These are phyloP conservation scores for Apostichopus japonicus DNA, from an alignment of 35 echinoderm and acorn worm species.

Conservation along the genomic window DNA sequence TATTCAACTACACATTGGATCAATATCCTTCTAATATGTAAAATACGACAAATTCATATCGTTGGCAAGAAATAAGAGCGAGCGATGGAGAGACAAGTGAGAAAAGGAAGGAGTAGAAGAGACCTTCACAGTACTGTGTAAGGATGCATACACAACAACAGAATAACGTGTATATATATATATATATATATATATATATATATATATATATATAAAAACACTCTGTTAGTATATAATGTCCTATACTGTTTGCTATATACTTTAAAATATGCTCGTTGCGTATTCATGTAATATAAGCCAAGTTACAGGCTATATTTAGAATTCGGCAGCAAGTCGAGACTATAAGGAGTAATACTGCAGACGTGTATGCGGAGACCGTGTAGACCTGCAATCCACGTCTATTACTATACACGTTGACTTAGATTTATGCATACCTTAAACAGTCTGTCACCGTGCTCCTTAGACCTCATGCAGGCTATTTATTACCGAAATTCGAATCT, in stretches of 20 bases:
- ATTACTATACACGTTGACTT: background rate
- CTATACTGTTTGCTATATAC: background rate
- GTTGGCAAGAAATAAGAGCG: background rate
- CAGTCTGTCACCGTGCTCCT: background rate
- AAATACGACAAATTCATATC: background rate
- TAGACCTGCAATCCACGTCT: background rate
- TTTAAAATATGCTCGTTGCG: background rate
- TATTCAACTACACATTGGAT: background rate
- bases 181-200: too few relatives aligned
- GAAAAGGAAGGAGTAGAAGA: background rate
- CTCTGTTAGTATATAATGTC: background rate
- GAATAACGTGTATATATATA: background rate
- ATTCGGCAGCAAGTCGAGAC: background rate
- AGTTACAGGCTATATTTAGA: background rate
- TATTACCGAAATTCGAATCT: background rate
- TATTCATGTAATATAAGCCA: background rate
- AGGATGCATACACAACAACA: background rate
- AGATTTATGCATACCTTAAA: background rate
- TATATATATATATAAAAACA: background rate
- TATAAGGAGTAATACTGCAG: background rate
- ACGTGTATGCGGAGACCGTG: background rate
- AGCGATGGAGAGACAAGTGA: background rate
- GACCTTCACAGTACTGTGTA: background rate
- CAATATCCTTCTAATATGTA: background rate
- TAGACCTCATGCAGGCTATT: background rate